Conservation (phyloP, 2,113 vertebrate species). For the Tupaia tana region DNA sequence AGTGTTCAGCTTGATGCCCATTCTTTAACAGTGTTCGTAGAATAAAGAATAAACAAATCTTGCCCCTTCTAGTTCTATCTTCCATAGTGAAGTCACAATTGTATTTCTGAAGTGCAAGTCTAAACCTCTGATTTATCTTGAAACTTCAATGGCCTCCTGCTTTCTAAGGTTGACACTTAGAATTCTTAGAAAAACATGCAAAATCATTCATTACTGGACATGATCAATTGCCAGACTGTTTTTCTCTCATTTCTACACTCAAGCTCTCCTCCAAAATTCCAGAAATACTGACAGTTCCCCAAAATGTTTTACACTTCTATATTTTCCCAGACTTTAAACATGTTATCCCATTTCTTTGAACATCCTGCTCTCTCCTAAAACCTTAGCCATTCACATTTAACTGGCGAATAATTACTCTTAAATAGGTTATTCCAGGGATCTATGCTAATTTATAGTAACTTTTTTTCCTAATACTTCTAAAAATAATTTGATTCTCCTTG, state of each 20-base stretch:
- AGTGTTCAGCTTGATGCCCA: neutral
- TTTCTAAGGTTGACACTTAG: neutral
- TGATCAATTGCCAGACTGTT: neutral
- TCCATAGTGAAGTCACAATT: neutral
- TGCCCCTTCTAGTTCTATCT: neutral
- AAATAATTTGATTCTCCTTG: neutral
- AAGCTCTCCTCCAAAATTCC: neutral
- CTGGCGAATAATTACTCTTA: neutral
- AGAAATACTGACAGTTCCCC: neutral
- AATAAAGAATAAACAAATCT: slow-evolving; percentile 27
- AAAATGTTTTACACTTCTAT: neutral
- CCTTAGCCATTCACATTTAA: neutral
- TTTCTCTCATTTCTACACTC: neutral
- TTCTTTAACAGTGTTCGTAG: neutral
- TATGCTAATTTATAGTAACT: neutral
- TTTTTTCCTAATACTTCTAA: neutral
- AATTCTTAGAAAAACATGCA: neutral
- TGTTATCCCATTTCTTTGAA: neutral
- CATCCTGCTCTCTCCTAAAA: neutral
- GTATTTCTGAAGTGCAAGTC: slow-evolving; percentile 24
- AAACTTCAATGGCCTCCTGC: neutral
- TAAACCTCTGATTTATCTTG: neutral
- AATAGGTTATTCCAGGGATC: neutral
- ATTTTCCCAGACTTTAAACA: neutral
- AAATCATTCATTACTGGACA: neutral